Evolutionary conservation across 2,888 invertebrate species (phyloP), one percentile per base, ranked within the genome.

Genomic region (Pseudococcus viburni): DNA sequence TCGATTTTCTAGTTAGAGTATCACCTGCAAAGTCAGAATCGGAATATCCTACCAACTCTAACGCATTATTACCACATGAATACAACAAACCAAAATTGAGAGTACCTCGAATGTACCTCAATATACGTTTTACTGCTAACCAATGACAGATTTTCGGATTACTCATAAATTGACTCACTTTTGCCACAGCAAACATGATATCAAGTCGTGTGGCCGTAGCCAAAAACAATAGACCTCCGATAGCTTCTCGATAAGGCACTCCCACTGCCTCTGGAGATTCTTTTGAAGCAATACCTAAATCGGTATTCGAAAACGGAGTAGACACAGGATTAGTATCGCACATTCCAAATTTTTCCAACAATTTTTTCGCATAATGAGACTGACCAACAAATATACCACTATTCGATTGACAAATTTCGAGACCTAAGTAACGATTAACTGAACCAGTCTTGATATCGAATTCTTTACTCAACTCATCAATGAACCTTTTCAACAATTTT

Each of bases 11-110:
- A n/a, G n/a, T n/a, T n/a, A n/a, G n/a, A 39, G 39, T 46, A 46
- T 46, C 90, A 68, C 89, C 89, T 11, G 89, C 90, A 89, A 89
- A 90, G 84, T 90, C 90, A 11, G 90, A 89, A 85, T 90, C 90
- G 80, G 89, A 89, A 89, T 89, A 90, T 17, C 88, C 87, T 87
- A 89, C 15, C 5, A 59, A 59, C 19, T 15, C 19, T 6, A n/a
- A 15, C n/a, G 5, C 15, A 6, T 17, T 59, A 83, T 12, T 90
- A 85, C n/a, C n/a, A n/a, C n/a, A n/a, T n/a, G n/a, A n/a, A n/a
- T n/a, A n/a, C n/a, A n/a, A n/a, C n/a, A n/a, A n/a, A n/a, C n/a
- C n/a, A n/a, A n/a, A n/a, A n/a, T n/a, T n/a, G n/a, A n/a, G n/a
- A n/a, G n/a, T n/a, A n/a, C n/a, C n/a, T 84, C 55, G 22, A 84